phyloP scores from a whole-genome alignment of 1,140 invertebrate species.

The Bactericera cockerelli region DNA sequence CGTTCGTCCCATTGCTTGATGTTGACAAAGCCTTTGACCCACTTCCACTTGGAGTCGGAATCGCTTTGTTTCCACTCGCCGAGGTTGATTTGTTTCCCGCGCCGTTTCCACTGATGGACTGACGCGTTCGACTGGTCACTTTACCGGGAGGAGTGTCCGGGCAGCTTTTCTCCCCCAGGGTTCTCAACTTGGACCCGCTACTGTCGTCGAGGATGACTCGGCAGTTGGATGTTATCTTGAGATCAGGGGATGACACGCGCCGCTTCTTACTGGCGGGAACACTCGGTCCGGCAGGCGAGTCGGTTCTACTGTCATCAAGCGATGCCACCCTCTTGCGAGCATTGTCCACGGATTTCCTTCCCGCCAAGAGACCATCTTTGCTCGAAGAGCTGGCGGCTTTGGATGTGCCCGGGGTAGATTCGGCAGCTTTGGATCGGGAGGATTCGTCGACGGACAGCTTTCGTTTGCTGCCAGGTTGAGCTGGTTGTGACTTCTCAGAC shows the following conservation, averaged over 20 bases:
- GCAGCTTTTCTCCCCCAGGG: no score
- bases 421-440: not conserved
- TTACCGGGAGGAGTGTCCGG: no score
- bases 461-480: not conserved
- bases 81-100: no score
- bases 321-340: not conserved
- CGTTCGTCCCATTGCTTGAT: no score
- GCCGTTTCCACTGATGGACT: no score
- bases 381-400: not conserved
- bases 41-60: no score
- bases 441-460: not conserved
- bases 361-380: not conserved
- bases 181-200: no score
- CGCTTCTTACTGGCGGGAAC: not conserved
- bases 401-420: not conserved
- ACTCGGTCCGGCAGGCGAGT: not conserved
- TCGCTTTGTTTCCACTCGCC: no score
- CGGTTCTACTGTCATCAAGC: not conserved
- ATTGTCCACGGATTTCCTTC: not conserved
- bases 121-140: no score
- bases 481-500: not conserved
- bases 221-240: not conserved
- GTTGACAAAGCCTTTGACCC: no score
- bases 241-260: not conserved
- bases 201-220: not conserved